Base-by-base conservation (phyloP, 2,888 invertebrate genomes). In the Plagiodera versicolora region DNA sequence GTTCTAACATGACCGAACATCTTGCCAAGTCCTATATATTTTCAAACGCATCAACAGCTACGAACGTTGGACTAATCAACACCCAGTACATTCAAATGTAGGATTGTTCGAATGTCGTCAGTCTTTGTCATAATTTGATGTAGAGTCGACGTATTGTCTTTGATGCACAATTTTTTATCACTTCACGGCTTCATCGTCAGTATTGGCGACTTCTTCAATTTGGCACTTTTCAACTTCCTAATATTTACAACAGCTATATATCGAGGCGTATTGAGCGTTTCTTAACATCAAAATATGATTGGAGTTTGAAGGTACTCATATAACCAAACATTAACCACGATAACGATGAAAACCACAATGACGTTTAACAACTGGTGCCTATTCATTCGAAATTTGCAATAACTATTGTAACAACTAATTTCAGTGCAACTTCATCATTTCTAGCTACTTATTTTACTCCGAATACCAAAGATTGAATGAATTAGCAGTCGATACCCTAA, bases 1-100 rank as follows among this genome's bases (percentile, higher is more conserved):
- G 14, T 39, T 39, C 39, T 8, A 14, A 3, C 39, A 39, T 4
- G 39, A 39, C 39, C 39, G 4, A n/a, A 14, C n/a, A 39, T 39
- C n/a, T 14, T 39, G 14, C 4, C 14, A 1, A 14, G 2, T 10
- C 8, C 14, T 32, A 10, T 9, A 32, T 32, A 68, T 69, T 64
- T 69, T 67, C 74, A 72, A 71, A 73, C 67, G 70, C 70, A 70
- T 76, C 74, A 76, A 75, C 76, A 76, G 75, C 74, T 74, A 74
- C 71, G 73, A 72, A 72, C 75, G 74, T 74, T 60, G 62, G 73
- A 72, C 74, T 72, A 72, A 72, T 72, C 72, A 74, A 75, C 75
- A 77, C 77, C 75, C 74, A 74, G 75, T 75, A 77, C 73, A 67
- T 62, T 57, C 60, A 67, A 48, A 60, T 59, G 63, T 65, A 39